Base-by-base conservation (phyloP, 2,113 vertebrate genomes). In the Myrmophylax atrothorax region DNA sequence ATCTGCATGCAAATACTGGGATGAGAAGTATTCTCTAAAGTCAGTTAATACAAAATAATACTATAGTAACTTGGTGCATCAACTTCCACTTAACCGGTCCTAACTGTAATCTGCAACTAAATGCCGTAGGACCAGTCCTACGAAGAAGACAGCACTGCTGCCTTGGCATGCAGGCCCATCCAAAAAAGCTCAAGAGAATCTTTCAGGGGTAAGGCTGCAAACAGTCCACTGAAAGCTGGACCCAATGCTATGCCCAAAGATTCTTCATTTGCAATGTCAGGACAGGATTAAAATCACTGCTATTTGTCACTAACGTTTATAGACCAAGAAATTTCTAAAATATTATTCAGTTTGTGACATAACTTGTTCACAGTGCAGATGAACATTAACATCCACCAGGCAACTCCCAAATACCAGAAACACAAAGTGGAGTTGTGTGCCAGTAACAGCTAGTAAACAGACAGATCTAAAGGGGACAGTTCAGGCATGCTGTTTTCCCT, bases 11-110 rank as follows among this genome's bases (percentile, higher is more conserved):
- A 66, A 8, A 69, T 84, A 44, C 68, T 52, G 26, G 66, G 84
- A 93, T 95, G 12, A 91, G 58, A 88, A 85, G 84, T 49, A 70
- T 86, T 94, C 90, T 88, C 93, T 63, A 40, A 95, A 88, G 26
- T 69, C 68, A 90, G 42, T 88, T 91, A 95, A 86, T 82, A 74
- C 75, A 73, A 84, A 92, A 42, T 81, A 81, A 88, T 35, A 55
- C 85, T 33, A 46, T 2, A 70, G 53, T 23, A 70, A 87, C 23
- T 69, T 47, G 10, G 38, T 44, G 58, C 59, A 83, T 77, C 66
- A 47, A 5, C 38, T 76, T 72, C 68, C n/a, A 31, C 50, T 75
- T 93, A 93, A 83, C 38, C 17, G 12, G 20, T 80, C 33, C n/a
- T 66, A 70, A 90, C 67, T 83, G 12, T 80, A 89, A 95, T n/a